phyloP scores from a whole-genome alignment of 2,113 vertebrate genomes.

The Prietella phreatophila region DNA sequence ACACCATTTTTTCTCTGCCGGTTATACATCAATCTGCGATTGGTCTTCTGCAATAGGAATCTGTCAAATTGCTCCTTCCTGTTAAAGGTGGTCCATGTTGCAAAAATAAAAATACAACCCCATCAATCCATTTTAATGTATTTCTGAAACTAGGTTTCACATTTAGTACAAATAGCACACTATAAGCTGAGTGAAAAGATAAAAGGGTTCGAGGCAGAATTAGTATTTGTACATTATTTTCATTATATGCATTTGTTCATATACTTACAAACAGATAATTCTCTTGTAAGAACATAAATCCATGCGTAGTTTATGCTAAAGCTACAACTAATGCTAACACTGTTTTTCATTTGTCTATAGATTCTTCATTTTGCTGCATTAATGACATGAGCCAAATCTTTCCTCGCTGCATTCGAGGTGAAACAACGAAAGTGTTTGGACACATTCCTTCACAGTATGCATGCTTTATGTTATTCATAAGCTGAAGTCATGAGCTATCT shows the following conservation, averaged over 20 bases:
- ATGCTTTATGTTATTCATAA: slow-evolving; percentile 1
- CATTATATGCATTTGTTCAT: neutral
- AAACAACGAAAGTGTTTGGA: neutral
- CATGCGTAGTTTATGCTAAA: neutral
- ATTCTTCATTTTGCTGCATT: neutral
- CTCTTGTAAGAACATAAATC: neutral
- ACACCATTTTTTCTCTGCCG: neutral
- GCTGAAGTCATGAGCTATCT: neutral
- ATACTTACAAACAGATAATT: neutral
- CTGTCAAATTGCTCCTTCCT: neutral
- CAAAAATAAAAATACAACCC: no score
- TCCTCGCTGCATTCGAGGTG: neutral
- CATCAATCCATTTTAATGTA: neutral
- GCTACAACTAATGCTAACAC: neutral
- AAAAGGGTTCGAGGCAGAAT: neutral
- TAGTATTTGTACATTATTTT: neutral
- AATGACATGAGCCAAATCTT: neutral
- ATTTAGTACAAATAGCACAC: neutral
- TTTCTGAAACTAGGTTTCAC: neutral
- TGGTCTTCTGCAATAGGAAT: neutral
- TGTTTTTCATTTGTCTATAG: neutral
- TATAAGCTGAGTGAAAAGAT: neutral
- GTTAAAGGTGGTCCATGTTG: neutral
- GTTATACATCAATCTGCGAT: neutral
- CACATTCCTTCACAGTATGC: neutral